Base-by-base conservation (phyloP, 35 echinoderm and acorn worm genomes). In the Eucidaris tribuloides region DNA sequence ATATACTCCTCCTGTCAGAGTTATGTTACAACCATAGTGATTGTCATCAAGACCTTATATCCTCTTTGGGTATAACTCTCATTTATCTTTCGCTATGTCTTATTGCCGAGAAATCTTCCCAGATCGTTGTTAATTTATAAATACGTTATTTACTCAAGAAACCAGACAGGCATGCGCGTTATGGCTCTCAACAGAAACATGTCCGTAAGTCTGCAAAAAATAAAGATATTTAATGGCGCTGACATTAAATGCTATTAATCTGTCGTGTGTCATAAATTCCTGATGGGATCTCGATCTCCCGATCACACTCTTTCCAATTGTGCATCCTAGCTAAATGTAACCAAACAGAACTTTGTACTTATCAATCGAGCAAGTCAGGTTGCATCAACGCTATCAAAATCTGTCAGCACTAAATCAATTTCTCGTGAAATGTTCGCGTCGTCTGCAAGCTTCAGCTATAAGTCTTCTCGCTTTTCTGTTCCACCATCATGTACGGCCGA, bases 311-410 rank as follows among this genome's bases (percentile, higher is more conserved):
- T 94, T 94, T 86, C 91, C 88, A 14, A 86, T 84, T 1, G 46
- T 88, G 72, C 91, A 94, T 9, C 83, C 78, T 7, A 94, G 85
- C 72, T 93, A 84, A 34, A 94, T 83, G 34, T 77, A 94, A 46
- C 77, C 78, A 13, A 94, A 89, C 0, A 94, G 48, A 22, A 94
- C 34, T 30, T 79, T 65, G 35, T 88, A 60, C 31, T 76, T 71
- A 41, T 94, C 85, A 43, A 40, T n/a, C n/a, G n/a, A n/a, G 6
- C 36, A 32, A 4, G 43, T 15, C 14, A 74, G 68, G 37, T 74
- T 33, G 6, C 68, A n/a, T n/a, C 68, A 6, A 74, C 68, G 24
- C 40, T 74, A 22, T 74, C 44, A 74, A 74, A n/a, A 74, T n/a
- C 9, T 36, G 19, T 19, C 43, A 9, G 36, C 68, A 25, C 66